Percentiles rank a stretch among this genome's conserved stretches.
phyloP scores from a whole-genome alignment of 2,888 invertebrate species.

The Hanleya hanleyi region DNA sequence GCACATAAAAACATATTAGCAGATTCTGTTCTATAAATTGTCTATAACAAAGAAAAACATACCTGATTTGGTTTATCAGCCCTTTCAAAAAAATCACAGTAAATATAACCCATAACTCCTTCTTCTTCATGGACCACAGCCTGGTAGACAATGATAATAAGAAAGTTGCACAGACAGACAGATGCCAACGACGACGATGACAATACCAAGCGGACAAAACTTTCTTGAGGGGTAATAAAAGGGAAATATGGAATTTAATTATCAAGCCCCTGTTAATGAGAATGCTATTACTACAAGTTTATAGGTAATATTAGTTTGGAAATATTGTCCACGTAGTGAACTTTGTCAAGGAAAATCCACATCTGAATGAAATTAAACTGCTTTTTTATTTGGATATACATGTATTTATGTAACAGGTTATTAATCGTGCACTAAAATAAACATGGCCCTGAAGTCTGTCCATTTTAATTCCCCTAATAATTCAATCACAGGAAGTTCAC shows the following conservation, averaged over 20 bases:
- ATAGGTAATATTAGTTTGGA: not conserved
- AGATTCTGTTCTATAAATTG: too few relatives aligned
- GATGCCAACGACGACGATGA: not conserved
- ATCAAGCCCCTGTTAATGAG: not conserved
- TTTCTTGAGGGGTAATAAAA: too few relatives aligned
- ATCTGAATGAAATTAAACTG: not conserved
- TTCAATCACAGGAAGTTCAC: too few relatives aligned
- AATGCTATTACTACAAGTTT: not conserved
- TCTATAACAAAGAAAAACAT: too few relatives aligned
- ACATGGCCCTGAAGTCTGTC: too few relatives aligned
- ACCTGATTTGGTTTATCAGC: constrained; percentile 91
- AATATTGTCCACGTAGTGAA: not conserved
- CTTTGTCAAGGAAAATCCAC: not conserved
- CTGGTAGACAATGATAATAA: constrained; percentile 53
- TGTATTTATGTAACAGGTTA: too few relatives aligned
- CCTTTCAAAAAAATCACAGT: constrained; percentile 94
- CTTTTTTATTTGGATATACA: not conserved
- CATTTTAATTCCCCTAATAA: too few relatives aligned
- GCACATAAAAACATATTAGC: too few relatives aligned
- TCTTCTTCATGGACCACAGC: constrained; percentile 86
- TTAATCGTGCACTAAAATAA: too few relatives aligned
- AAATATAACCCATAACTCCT: constrained; percentile 92
- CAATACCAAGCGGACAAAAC: too few relatives aligned
- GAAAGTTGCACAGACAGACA: too few relatives aligned
- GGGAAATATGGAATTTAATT: too few relatives aligned